Evolutionary conservation across 2,797 vertebrate genomes (phyloP).

Genomic region (Diceros bicornis): DNA sequence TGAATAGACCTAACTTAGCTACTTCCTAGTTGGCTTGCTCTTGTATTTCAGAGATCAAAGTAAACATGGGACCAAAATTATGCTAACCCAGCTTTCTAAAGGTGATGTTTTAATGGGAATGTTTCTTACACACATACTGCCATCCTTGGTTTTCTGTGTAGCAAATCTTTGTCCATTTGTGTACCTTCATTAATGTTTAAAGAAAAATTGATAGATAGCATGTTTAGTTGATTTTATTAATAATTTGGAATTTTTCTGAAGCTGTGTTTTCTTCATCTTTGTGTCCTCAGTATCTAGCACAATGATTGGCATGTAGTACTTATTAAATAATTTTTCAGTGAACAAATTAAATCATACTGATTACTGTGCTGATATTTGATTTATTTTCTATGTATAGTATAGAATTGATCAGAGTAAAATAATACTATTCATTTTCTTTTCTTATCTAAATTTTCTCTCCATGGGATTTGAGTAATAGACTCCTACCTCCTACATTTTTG

Average conservation of each 20-base stretch:
- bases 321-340: neutral
- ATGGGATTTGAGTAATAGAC: neutral
- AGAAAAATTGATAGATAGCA: neutral
- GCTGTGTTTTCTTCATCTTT: neutral
- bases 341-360: neutral
- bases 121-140: neutral
- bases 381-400: neutral
- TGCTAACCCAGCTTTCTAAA: neutral
- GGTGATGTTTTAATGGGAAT: neutral
- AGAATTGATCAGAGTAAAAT: neutral
- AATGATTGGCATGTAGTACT: neutral
- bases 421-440: neutral
- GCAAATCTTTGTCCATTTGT: neutral
- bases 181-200: neutral
- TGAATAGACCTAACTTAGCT: neutral
- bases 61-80: neutral
- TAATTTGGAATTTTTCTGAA: neutral
- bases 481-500: neutral
- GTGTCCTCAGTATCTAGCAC: neutral
- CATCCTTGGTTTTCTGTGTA: neutral
- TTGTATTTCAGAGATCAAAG: slow-evolving; percentile 10
- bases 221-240: neutral
- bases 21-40: neutral
- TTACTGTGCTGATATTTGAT: neutral
- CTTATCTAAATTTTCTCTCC: neutral